These are phyloP conservation scores for Rhyacophila evoluta DNA, from an alignment of 2,888 invertebrate species.

Conservation along the genomic window DNA sequence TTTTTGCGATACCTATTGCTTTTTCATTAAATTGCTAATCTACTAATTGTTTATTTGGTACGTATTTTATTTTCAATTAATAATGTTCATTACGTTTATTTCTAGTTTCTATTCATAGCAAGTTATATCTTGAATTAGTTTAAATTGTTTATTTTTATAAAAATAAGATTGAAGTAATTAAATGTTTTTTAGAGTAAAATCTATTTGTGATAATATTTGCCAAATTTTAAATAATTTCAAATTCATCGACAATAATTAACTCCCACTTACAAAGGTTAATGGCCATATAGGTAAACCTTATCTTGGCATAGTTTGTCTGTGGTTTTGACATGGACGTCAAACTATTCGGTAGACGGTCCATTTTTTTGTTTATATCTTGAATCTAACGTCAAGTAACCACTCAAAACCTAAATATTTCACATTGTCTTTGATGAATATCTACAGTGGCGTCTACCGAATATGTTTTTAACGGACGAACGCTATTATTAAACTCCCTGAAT, in stretches of 20 bases:
- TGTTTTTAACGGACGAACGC: not conserved
- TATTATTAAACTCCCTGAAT: not conserved
- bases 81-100: too few species aligned
- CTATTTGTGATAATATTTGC: too few species aligned
- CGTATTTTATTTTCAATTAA: too few species aligned
- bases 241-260: not conserved
- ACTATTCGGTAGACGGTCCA: not conserved
- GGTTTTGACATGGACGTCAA: conserved; percentile 46
- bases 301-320: conserved; percentile 30
- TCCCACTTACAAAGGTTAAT: not conserved
- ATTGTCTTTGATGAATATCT: not conserved
- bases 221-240: too few species aligned
- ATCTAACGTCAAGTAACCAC: not conserved
- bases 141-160: too few species aligned
- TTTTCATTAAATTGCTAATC: too few species aligned
- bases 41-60: too few species aligned
- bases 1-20: too few species aligned
- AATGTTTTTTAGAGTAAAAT: too few species aligned
- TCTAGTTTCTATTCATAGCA: too few species aligned
- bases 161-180: too few species aligned
- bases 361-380: conserved; percentile 37
- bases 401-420: not conserved
- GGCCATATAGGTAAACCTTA: not conserved
- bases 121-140: too few species aligned
- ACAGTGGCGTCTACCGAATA: not conserved